phyloP scores from a whole-genome alignment of 2,797 vertebrate species.

The Sebastes jordani region DNA sequence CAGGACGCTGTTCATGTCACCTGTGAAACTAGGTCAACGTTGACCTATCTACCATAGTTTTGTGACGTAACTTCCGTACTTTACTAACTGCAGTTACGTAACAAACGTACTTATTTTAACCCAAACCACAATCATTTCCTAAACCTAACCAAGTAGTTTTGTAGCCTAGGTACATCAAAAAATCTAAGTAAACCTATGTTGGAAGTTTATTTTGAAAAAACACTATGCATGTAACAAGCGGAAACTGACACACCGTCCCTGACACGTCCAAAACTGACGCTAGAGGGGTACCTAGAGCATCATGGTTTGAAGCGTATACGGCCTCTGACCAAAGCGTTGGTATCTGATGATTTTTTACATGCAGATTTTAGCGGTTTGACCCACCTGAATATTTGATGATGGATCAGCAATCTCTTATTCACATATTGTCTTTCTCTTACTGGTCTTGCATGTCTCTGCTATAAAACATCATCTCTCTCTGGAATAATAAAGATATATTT shows the following conservation, averaged over 20 bases:
- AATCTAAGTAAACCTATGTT: too few relatives aligned
- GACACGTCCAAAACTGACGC: background rate
- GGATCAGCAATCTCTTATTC: background rate
- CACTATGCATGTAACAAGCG: background rate
- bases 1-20: too few relatives aligned
- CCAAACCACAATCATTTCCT: background rate
- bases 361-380: background rate
- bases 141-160: background rate
- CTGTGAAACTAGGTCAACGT: background rate
- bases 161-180: too few relatives aligned
- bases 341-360: background rate
- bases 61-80: background rate
- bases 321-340: fast-evolving
- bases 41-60: background rate
- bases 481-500: background rate
- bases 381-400: background rate
- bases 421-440: background rate
- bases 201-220: background rate
- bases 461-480: background rate
- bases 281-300: too few relatives aligned
- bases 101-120: background rate
- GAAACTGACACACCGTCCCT: background rate
- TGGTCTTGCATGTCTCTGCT: background rate
- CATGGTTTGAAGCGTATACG: too few relatives aligned
- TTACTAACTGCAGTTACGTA: background rate